Conservation (phyloP, 2,888 invertebrate genomes). For the Beris chalybata region DNA sequence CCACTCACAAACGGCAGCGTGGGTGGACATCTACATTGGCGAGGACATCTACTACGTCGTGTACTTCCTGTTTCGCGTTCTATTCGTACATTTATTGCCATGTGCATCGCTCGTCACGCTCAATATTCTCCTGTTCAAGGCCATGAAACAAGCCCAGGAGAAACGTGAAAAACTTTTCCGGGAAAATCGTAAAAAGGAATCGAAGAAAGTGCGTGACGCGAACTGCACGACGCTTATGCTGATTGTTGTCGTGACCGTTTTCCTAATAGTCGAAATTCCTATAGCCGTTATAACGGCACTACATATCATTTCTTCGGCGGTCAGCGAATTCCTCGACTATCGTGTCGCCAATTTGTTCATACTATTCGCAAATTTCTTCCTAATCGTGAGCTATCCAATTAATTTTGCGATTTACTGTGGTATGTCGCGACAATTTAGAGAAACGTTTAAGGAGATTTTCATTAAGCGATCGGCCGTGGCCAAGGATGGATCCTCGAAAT, state of each 20-base stretch:
- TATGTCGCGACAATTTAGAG: slow-evolving; percentile 92
- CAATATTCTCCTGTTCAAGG: slow-evolving; percentile 82
- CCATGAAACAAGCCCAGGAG: slow-evolving; percentile 81
- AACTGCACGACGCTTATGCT: slow-evolving; percentile 87
- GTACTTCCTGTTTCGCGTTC: slow-evolving; percentile 82
- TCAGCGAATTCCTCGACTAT: slow-evolving; percentile 74
- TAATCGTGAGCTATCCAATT: slow-evolving; percentile 87
- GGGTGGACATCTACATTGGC: slow-evolving; percentile 70
- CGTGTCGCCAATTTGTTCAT: slow-evolving; percentile 76
- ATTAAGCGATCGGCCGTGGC: slow-evolving; percentile 62
- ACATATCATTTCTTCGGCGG: slow-evolving; percentile 77
- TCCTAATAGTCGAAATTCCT: slow-evolving; percentile 81
- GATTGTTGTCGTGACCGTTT: slow-evolving; percentile 83
- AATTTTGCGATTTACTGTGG: slow-evolving; percentile 96
- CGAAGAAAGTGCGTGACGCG: slow-evolving; percentile 71
- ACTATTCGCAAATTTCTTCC: slow-evolving; percentile 85
- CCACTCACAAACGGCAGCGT: slow-evolving; percentile 65
- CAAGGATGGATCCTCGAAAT: slow-evolving; percentile 72
- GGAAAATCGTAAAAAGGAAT: slow-evolving; percentile 77
- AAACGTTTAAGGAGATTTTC: slow-evolving; percentile 86
- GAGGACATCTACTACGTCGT: slow-evolving; percentile 78
- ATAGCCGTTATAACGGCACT: slow-evolving; percentile 80
- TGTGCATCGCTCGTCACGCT: slow-evolving; percentile 86
- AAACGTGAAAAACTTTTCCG: slow-evolving; percentile 76
- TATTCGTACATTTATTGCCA: slow-evolving; percentile 90